A percentile compares a stretch with the other conserved stretches of the same genome.
Conservation (phyloP, 1,140 invertebrate species). For the Drosophila subobscura region DNA sequence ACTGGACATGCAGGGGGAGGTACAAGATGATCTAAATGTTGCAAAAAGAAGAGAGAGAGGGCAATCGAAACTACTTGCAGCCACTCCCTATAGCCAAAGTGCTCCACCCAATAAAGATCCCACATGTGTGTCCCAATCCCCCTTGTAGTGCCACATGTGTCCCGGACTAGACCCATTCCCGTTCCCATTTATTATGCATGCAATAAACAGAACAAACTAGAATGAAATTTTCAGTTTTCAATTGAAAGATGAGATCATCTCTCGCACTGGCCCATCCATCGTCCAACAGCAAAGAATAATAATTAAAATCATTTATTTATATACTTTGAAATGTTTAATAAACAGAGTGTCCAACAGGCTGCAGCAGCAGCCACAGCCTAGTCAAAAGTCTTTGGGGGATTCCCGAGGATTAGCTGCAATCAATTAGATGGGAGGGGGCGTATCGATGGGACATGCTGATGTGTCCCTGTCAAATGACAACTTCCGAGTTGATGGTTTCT, state of each 20-base stretch:
- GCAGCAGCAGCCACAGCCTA: conserved; percentile 56
- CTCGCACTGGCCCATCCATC: conserved; percentile 21
- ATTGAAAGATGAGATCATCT: conserved; percentile 79
- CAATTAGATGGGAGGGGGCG: conserved; percentile 53
- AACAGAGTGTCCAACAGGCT: background rate
- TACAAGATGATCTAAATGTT: conserved; percentile 41
- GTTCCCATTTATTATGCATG: conserved; percentile 64
- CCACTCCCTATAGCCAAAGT: conserved; percentile 35
- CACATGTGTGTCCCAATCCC: conserved; percentile 15
- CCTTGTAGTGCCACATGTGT: conserved; percentile 20
- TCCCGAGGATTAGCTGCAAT: conserved; percentile 64
- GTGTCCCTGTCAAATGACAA: conserved; percentile 38
- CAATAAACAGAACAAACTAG: conserved; percentile 61
- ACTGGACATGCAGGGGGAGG: conserved; percentile 61
- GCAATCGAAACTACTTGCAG: too few relatives aligned
- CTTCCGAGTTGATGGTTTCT: conserved; percentile 42
- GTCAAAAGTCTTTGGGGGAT: conserved; percentile 59
- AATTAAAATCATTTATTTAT: conserved; percentile 77
- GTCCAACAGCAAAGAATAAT: conserved; percentile 61
- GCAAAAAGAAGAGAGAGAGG: too few relatives aligned
- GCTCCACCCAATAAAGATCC: conserved; percentile 45
- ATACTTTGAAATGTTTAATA: conserved; percentile 35
- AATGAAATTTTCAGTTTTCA: conserved; percentile 66
- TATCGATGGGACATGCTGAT: conserved; percentile 52
- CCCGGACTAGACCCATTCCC: conserved; percentile 49